These are phyloP conservation scores for Oncorhynchus keta DNA, from an alignment of 2,113 vertebrate species.

Conservation along the genomic window DNA sequence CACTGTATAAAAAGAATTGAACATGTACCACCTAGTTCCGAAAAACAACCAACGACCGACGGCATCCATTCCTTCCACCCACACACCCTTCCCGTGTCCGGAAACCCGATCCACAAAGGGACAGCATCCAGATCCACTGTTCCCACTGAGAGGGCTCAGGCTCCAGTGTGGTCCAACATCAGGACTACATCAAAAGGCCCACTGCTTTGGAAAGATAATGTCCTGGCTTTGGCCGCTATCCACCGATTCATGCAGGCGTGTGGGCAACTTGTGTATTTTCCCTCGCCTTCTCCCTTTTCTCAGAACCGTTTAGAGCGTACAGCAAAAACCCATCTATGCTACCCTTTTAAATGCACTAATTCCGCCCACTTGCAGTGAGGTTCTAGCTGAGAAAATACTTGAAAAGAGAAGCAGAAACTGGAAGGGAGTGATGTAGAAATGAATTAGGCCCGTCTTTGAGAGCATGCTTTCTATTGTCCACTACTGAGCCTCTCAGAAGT, in stretches of 20 bases:
- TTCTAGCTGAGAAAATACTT: background rate
- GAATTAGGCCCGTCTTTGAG: background rate
- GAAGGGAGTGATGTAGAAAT: background rate
- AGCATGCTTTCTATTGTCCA: background rate
- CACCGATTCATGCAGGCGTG: constrained; percentile 10
- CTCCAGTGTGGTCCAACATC: background rate
- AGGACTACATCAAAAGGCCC: background rate
- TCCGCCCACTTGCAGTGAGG: background rate
- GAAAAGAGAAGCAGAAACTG: constrained; percentile 13
- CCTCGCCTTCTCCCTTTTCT: background rate
- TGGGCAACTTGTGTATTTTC: constrained; percentile 1
- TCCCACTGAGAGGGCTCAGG: background rate
- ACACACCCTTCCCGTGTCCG: background rate
- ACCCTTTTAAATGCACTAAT: background rate
- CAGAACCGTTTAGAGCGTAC: background rate
- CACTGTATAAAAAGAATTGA: background rate
- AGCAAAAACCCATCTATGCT: background rate
- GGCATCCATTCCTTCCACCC: too few relatives aligned
- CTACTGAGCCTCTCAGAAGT: background rate
- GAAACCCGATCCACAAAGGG: background rate
- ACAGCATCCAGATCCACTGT: background rate
- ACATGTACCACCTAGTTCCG: background rate
- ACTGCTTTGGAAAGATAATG: constrained; percentile 23
- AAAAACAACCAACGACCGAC: background rate
- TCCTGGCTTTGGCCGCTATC: constrained; percentile 1